Conservation (phyloP, 30 jellyfish, hydroid and myxozoan genomes). For the Euphysa ruthae region DNA sequence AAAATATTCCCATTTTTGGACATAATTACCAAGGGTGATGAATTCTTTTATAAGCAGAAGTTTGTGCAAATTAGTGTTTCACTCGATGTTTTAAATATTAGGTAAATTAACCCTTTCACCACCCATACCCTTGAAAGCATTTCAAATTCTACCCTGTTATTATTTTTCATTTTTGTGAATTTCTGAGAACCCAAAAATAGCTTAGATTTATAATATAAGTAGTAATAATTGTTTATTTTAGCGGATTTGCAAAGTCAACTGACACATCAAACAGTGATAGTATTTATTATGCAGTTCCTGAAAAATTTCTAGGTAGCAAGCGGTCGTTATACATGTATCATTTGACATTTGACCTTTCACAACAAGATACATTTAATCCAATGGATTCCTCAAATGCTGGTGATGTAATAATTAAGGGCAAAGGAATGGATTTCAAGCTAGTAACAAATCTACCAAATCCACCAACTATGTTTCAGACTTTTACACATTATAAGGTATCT, state of each 20-base stretch:
- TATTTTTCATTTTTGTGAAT: too few species aligned
- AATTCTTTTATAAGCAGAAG: too few species aligned
- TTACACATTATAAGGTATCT: conserved; percentile 46
- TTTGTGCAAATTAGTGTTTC: too few species aligned
- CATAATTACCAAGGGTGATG: too few species aligned
- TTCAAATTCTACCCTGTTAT: too few species aligned
- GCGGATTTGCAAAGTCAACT: conserved; percentile 58
- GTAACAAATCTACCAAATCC: conserved; percentile 40
- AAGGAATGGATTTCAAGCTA: conserved; percentile 29
- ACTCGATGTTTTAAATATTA: too few species aligned
- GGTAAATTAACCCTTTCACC: too few species aligned
- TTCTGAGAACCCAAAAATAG: too few species aligned
- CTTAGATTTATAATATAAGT: too few species aligned
- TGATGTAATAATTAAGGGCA: conserved; percentile 67
- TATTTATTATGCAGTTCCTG: conserved; percentile 74
- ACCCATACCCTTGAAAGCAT: too few species aligned
- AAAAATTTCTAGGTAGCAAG: conserved; percentile 76
- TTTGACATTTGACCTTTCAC: conserved; percentile 59
- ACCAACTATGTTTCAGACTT: conserved; percentile 42
- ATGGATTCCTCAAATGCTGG: conserved; percentile 42
- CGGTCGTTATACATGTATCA: conserved; percentile 68
- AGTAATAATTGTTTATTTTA: too few species aligned
- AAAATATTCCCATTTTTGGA: too few species aligned
- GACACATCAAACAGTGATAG: conserved; percentile 27
- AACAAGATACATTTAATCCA: conserved; percentile 37